Percentiles rank a stretch among this genome's conserved stretches.
phyloP scores from a whole-genome alignment of 92 coral and sea anemone genomes.

The Plumapathes pennacea region DNA sequence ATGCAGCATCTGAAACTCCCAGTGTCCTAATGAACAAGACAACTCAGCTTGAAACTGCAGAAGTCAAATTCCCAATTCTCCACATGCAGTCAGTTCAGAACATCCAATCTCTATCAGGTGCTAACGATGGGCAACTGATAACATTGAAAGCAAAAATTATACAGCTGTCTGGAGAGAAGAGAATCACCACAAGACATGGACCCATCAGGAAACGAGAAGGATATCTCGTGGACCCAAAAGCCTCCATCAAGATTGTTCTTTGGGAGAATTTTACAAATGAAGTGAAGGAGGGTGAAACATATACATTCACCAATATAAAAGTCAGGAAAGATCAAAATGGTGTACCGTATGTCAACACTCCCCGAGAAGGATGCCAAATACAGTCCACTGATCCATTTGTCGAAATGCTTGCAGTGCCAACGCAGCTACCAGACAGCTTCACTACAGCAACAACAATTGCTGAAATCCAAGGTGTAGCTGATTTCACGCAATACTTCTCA shows the following conservation, averaged over 20 bases:
- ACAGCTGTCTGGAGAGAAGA: background rate
- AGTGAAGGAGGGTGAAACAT: conserved; percentile 31
- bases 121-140: conserved; percentile 24
- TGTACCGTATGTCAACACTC: conserved; percentile 39
- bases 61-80: conserved; percentile 4
- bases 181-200: background rate
- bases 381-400: conserved; percentile 25
- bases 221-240: conserved; percentile 23
- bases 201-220: conserved; percentile 6
- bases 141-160: conserved; percentile 31
- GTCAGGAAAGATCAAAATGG: conserved; percentile 28
- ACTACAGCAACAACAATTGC: no score
- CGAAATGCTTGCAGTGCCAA: conserved; percentile 34
- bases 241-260: conserved; percentile 8
- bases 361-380: conserved; percentile 36
- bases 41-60: background rate
- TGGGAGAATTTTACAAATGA: conserved; percentile 20
- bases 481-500: no score
- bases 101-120: background rate
- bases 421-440: no score
- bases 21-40: background rate
- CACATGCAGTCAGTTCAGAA: conserved; percentile 6
- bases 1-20: no score
- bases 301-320: conserved; percentile 39
- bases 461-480: no score